Base-by-base conservation (phyloP, 2,797 vertebrate genomes). In the Chelonia mydas region DNA sequence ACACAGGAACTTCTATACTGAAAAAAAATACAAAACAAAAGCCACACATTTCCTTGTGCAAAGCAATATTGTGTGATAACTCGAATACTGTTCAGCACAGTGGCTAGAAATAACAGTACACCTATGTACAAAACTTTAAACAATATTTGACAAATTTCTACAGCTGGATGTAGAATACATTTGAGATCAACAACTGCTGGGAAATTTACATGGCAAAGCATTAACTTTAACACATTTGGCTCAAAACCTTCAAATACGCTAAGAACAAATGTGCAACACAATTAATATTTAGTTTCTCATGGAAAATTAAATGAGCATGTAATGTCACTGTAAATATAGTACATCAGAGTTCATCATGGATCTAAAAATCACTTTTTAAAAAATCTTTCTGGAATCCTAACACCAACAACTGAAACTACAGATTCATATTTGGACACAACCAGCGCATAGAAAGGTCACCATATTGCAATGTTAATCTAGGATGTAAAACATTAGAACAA, bases 1-100 rank as follows among this genome's bases (percentile, higher is more conserved):
- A 99, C 98, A 99, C 98, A 98, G 97, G 96, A 98, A 98, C 97
- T 98, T 98, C 98, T 98, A 98, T 98, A 98, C 98, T 92, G 90
- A 98, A 99, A 98, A 98, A 99, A 98, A 99, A 98, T 98, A 99
- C 98, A 98, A 99, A 99, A 98, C 98, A 98, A 98, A 98, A 98
- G 98, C 98, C 98, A 98, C 98, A 98, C 96, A 91, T 95, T 97
- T 98, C 97, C 97, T 98, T 95, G 97, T 98, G 98, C 98, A 98
- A 98, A 98, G 98, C 98, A 98, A 96, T 98, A 98, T 98, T 95
- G 94, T 98, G 98, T 98, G 98, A 98, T 98, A 98, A 98, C 97
- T 98, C 92, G 87, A 98, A 98, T 98, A 98, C 98, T 98, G 98
- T 98, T 98, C 97, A 98, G 98, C 98, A 97, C 98, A 97, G 98